Base-by-base conservation (phyloP, 2,888 invertebrate species). In the Heliconius erato region DNA sequence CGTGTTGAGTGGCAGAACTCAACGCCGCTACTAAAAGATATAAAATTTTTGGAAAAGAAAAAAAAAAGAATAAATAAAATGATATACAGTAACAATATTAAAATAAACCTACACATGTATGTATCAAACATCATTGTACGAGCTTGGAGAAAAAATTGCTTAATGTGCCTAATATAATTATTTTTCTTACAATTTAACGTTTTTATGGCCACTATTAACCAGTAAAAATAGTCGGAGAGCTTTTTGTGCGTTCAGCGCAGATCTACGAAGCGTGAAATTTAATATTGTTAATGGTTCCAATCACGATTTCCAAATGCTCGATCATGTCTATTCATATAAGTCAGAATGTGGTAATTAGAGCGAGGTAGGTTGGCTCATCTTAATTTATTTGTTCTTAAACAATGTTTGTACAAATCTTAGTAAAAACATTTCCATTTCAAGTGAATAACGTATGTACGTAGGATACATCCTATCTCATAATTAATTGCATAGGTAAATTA, bases 251-350 rank as follows among this genome's bases (percentile, higher is more conserved):
- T 88, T 88, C 90, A 90, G 89, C 88, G 88, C 90, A 89, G 91
- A 90, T 90, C 89, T 87, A 85, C 90, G 88, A 86, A 89, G 90
- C 94, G 92, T 94, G 92, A 94, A 95, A 95, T 94, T 92, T 90
- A 92, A 92, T 94, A 92, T 92, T 91, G 87, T 89, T 89, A 93
- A 91, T 90, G 88, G 88, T 87, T 92, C 88, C 89, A 89, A 92
- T 92, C 90, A 90, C 91, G 91, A 88, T 88, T 89, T 86, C 84
- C 89, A 89, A 88, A 90, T 89, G 85, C 74, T 79, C 77, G 54
- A 82, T 80, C 83, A 79, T 59, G 28, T 72, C 80, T 82, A 79
- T 83, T 80, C 84, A 82, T 80, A 59, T 83, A 78, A 79, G 79
- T 69, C 76, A 68, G 67, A 79, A 35, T 77, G 65, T 72, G 28